A percentile compares a stretch with the other conserved stretches of the same genome.
Evolutionary conservation across 1,140 invertebrate genomes (phyloP).

Genomic region (Drosophila subpulchrella): DNA sequence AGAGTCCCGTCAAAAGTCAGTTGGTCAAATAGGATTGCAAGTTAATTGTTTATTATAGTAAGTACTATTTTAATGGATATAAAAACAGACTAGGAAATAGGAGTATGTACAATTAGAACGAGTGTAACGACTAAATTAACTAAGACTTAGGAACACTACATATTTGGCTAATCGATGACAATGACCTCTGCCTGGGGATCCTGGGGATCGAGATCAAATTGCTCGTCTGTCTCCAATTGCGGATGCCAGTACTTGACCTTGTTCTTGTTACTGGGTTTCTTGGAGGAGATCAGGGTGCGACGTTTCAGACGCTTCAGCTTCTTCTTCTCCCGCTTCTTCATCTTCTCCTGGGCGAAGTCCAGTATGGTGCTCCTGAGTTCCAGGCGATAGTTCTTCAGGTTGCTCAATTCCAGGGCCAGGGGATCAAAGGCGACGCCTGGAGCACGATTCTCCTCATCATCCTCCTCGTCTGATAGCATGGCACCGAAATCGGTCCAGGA

Average conservation of each 20-base stretch:
- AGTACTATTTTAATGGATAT: slow-evolving; percentile 32
- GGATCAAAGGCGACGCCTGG: slow-evolving; percentile 3
- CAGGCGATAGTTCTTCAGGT: slow-evolving; percentile 49
- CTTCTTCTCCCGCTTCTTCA: slow-evolving; percentile 54
- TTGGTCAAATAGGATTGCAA: slow-evolving; percentile 21
- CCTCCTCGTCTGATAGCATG: slow-evolving; percentile 56
- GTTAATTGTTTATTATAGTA: slow-evolving; percentile 7
- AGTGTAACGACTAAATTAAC: slow-evolving; percentile 33
- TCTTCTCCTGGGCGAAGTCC: slow-evolving; percentile 59
- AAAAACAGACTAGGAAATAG: slow-evolving; percentile 18
- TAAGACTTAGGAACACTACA: slow-evolving; percentile 3
- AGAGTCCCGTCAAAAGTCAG: slow-evolving; percentile 5
- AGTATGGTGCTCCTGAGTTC: slow-evolving; percentile 54
- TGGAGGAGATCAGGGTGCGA: slow-evolving; percentile 67
- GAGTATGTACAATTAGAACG: slow-evolving; percentile 37
- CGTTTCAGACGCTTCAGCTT: slow-evolving; percentile 68
- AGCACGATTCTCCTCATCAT: slow-evolving; percentile 43
- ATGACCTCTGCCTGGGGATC: slow-evolving; percentile 17
- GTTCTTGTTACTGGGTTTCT: slow-evolving; percentile 71
- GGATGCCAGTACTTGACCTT: slow-evolving; percentile 28
- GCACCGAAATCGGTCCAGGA: slow-evolving; percentile 48
- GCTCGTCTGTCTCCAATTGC: slow-evolving; percentile 2
- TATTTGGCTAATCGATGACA: slow-evolving; percentile 27
- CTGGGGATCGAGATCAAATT: background rate
- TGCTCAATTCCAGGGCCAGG: slow-evolving; percentile 27